Evolutionary conservation across 2,113 vertebrate genomes (phyloP), one percentile per base, ranked within the genome.

Genomic region (Poeciliopsis retropinna): DNA sequence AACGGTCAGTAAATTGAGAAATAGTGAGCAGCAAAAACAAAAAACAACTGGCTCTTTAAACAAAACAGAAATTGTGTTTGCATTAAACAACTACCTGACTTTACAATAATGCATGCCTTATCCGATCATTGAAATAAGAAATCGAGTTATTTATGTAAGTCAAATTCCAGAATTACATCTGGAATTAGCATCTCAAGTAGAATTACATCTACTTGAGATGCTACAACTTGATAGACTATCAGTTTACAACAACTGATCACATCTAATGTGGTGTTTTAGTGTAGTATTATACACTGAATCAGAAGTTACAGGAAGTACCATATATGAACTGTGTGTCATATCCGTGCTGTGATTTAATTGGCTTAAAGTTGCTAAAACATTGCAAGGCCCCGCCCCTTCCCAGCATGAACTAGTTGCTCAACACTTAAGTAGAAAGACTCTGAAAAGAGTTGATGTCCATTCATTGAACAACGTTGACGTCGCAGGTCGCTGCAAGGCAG

Each of bases 301-400:
- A 17, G 9, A 25, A 3, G 22, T 57, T 10, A n/a, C 22, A n/a
- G 51, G 51, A 54, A 54, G 51, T 54, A 10, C 7, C 22, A 25
- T 47, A 1, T 47, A 17, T 47, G 44, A 6, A 6, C 5, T 47
- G 44, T 19, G 44, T 19, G 44, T 47, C 15, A 17, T 17, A 19
- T 19, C 17, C 14, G 44, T 19, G 14, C 44, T 47, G 44, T 54
- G 80, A 82, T 85, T 64, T 84, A 37, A 91, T 93, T 91, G 90
- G 91, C 70, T 80, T 0, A 82, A 90, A 90, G 86, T 89, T 83
- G 2, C 7, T 0, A 15, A 19, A n/a, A 17, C 75, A 61, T 30
- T 51, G 1, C 8, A 4, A n/a, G 13, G 47, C 72, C 15, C 84
- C 85, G 81, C 85, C 64, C 31, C 85, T 34, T 11, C 11, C n/a